Conservation (phyloP, 2,888 invertebrate genomes). For the Pseudeuparius sepicola region DNA sequence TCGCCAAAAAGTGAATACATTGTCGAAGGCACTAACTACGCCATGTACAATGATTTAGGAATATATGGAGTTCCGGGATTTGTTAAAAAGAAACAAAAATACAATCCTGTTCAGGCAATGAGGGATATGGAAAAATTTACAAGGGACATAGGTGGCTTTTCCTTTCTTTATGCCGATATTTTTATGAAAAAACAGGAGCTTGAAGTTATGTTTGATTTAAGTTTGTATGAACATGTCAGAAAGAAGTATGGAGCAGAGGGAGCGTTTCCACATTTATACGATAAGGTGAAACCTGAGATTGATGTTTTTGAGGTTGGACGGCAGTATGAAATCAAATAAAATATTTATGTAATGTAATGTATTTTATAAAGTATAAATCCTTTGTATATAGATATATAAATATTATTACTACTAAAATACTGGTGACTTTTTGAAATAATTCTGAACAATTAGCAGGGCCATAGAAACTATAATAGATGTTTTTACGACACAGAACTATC, state of each 20-base stretch:
- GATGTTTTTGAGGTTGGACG: conserved; percentile 51
- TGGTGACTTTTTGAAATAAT: too few relatives aligned
- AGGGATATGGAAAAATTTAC: conserved; percentile 61
- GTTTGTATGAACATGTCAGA: conserved; percentile 50
- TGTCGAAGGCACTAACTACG: conserved; percentile 54
- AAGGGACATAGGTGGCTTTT: conserved; percentile 54
- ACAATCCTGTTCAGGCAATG: conserved; percentile 56
- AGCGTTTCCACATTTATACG: conserved; percentile 55
- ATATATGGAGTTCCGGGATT: conserved; percentile 59
- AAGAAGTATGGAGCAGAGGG: conserved; percentile 48
- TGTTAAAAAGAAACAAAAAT: conserved; percentile 47
- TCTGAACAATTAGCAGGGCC: too few relatives aligned
- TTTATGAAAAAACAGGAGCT: conserved; percentile 58
- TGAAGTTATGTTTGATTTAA: conserved; percentile 58
- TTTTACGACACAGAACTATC: too few relatives aligned
- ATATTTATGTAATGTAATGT: too few relatives aligned
- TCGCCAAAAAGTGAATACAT: conserved; percentile 47
- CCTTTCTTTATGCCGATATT: conserved; percentile 60
- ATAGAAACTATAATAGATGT: too few relatives aligned
- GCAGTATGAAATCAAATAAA: conserved; percentile 15
- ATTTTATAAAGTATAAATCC: too few relatives aligned
- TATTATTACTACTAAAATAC: too few relatives aligned
- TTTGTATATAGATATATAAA: too few relatives aligned
- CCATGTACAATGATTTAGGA: conserved; percentile 62
- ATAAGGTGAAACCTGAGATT: conserved; percentile 58